Percentiles rank a stretch among this genome's conserved stretches.
phyloP scores from a whole-genome alignment of 2,113 vertebrate genomes.

The Campylomormyrus numenius region DNA sequence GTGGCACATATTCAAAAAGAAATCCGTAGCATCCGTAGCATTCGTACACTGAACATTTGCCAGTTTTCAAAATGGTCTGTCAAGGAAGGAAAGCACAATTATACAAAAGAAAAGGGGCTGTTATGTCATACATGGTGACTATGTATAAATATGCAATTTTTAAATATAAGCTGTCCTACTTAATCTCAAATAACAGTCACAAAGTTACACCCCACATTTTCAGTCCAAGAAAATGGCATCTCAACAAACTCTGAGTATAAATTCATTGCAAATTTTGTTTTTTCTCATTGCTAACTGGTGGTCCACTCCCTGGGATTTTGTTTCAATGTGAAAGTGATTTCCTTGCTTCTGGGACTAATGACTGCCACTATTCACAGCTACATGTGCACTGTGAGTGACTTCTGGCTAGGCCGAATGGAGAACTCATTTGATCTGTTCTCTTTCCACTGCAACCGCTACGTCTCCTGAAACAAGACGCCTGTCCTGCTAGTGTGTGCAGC shows the following conservation, averaged over 20 bases:
- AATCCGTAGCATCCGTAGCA: background rate
- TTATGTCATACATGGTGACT: background rate
- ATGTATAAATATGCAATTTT: background rate
- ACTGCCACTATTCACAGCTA: background rate
- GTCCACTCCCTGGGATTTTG: background rate
- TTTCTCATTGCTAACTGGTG: background rate
- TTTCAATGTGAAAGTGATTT: background rate
- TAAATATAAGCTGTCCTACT: background rate
- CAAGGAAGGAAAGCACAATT: background rate
- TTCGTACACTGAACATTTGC: background rate
- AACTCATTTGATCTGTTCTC: background rate
- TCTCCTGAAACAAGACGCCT: background rate
- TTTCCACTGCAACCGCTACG: background rate
- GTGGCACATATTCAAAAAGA: background rate
- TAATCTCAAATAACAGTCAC: background rate
- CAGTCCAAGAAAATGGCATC: background rate
- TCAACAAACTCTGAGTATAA: background rate
- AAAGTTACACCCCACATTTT: background rate
- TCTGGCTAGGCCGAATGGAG: background rate
- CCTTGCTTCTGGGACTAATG: background rate
- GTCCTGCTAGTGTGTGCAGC: background rate
- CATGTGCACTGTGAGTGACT: background rate
- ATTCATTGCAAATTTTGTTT: background rate
- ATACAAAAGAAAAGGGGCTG: background rate
- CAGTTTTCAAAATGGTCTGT: background rate